Evolutionary conservation across 92 coral and sea anemone genomes (phyloP).

Genomic region (Micromussa lordhowensis): DNA sequence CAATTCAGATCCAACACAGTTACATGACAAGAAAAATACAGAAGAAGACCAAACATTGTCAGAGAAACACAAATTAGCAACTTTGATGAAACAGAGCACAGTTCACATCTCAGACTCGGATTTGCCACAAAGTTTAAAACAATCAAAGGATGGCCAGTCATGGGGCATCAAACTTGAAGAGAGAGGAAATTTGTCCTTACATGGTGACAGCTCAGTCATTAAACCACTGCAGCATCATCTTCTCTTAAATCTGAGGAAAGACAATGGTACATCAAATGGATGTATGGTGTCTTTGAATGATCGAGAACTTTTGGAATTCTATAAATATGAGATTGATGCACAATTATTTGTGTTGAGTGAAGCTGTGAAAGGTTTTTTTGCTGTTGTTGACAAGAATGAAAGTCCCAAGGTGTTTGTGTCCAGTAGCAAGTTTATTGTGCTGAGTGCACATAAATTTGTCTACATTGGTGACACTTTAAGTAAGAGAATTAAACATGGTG

Average conservation of each 20-base stretch:
- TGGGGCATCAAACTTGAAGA: constrained; percentile 22
- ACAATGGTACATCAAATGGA: constrained; percentile 55
- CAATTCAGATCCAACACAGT: constrained; percentile 82
- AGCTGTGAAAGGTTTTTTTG: constrained; percentile 87
- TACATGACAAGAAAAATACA: constrained; percentile 46
- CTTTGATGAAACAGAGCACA: constrained; percentile 40
- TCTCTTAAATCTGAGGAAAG: constrained; percentile 50
- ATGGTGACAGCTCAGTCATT: constrained; percentile 1
- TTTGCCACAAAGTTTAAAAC: constrained; percentile 63
- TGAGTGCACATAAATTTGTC: constrained; percentile 96
- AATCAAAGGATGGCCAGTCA: constrained; percentile 48
- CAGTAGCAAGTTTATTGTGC: constrained; percentile 92
- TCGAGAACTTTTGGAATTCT: constrained; percentile 84
- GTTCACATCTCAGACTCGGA: constrained; percentile 82
- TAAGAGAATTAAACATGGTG: constrained; percentile 70
- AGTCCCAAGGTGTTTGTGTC: constrained; percentile 96
- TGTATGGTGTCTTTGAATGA: constrained; percentile 81
- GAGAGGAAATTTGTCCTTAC: constrained; percentile 5
- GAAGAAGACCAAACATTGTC: constrained; percentile 25
- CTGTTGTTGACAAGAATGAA: constrained; percentile 77
- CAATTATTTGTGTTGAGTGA: constrained; percentile 93
- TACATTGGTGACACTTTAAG: constrained; percentile 92
- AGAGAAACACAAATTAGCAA: constrained; percentile 28
- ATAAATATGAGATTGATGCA: constrained; percentile 91
- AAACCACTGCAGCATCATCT: constrained; percentile 44